A percentile compares a stretch with the other conserved stretches of the same genome.
These are phyloP conservation scores for Portunus trituberculatus DNA, from an alignment of 1,140 invertebrate genomes.

Conservation along the genomic window DNA sequence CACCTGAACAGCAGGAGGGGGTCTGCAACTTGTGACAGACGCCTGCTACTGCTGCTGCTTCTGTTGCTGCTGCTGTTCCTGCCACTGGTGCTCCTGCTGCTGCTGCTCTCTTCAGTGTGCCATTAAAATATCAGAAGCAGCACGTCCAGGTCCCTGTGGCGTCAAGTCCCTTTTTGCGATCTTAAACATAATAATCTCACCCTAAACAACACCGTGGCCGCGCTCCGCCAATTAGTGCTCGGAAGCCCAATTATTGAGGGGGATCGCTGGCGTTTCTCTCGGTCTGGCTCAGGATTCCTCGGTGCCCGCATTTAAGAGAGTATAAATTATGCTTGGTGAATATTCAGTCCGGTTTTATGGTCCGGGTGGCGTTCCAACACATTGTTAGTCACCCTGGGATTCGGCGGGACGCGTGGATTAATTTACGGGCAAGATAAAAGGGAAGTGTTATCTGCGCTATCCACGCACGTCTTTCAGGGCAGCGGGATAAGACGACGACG, in stretches of 20 bases:
- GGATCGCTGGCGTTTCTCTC: not conserved
- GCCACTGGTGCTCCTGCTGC: not conserved
- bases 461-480: not conserved
- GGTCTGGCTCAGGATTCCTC: not conserved
- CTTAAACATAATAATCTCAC: not conserved
- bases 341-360: not conserved
- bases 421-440: not conserved
- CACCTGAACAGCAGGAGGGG: too few species aligned
- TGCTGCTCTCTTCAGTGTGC: not conserved
- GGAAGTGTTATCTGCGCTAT: not conserved
- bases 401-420: not conserved
- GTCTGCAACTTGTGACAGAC: too few species aligned
- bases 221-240: not conserved
- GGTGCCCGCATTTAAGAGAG: not conserved
- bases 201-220: not conserved
- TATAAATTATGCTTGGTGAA: slow-evolving; percentile 24
- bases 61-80: not conserved
- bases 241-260: slow-evolving; percentile 8
- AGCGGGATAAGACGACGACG: not conserved
- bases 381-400: not conserved
- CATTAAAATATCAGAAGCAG: not conserved
- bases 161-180: not conserved
- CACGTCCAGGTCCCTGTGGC: not conserved
- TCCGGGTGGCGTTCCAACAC: not conserved
- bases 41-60: not conserved